Evolutionary conservation across 2,888 invertebrate genomes (phyloP).

Genomic region (Mesorhabditis belari): DNA sequence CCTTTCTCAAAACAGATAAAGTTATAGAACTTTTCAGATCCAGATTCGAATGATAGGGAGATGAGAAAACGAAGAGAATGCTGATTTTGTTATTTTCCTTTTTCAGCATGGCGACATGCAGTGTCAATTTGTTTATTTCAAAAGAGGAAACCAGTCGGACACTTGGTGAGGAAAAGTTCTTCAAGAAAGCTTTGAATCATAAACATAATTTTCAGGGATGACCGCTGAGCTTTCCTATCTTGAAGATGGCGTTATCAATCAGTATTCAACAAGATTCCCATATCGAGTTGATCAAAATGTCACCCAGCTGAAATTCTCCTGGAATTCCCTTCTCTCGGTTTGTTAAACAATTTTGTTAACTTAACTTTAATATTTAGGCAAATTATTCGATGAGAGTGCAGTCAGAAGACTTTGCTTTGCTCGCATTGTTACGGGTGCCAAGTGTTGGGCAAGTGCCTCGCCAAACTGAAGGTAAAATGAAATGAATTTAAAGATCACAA

Average conservation of each 20-base stretch:
- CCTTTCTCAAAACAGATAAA: too few species aligned
- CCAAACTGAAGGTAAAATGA: slow-evolving; percentile 27
- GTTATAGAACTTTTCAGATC: too few species aligned
- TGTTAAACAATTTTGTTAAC: background rate
- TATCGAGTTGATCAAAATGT: background rate
- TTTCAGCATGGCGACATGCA: too few species aligned
- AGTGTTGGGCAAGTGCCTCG: slow-evolving; percentile 38
- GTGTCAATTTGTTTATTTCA: slow-evolving; percentile 45
- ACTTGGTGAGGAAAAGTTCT: slow-evolving; percentile 38
- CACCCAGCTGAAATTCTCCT: background rate
- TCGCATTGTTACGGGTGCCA: slow-evolving; percentile 43
- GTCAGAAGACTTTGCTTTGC: slow-evolving; percentile 48
- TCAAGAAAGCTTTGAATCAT: too few species aligned
- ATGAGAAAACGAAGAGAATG: too few species aligned
- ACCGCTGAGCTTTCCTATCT: background rate
- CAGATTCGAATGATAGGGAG: too few species aligned
- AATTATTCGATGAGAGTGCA: slow-evolving; percentile 34
- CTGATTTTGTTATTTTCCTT: too few species aligned
- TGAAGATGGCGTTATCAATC: background rate
- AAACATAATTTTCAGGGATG: too few species aligned
- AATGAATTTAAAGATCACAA: background rate
- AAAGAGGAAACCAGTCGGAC: slow-evolving; percentile 50
- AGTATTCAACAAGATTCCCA: background rate
- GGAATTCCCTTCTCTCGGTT: background rate
- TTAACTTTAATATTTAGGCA: slow-evolving; percentile 9